These are phyloP conservation scores for Steinernema scapterisci DNA, from an alignment of 2,888 invertebrate species.

Conservation along the genomic window DNA sequence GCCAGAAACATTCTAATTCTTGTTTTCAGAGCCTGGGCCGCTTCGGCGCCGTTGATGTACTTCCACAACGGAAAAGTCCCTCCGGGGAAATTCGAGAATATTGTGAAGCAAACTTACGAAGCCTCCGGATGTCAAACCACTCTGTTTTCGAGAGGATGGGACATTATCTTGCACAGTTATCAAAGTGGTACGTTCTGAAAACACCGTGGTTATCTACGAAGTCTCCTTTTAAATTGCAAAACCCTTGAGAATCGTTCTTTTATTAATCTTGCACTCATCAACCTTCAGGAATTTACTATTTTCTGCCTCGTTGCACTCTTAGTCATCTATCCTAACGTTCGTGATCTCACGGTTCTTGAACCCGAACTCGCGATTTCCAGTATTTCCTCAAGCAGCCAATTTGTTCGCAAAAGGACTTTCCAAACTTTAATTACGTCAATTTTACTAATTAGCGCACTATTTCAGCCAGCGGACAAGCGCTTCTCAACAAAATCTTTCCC, in stretches of 20 bases:
- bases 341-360: no score
- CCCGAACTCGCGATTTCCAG: no score
- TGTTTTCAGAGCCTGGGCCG: constrained; percentile 79
- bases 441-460: not conserved
- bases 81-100: constrained; percentile 67
- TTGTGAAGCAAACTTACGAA: constrained; percentile 79
- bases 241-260: no score
- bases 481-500: constrained; percentile 47
- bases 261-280: no score
- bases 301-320: no score
- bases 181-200: constrained; percentile 70
- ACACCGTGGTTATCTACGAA: no score
- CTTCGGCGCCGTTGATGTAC: constrained; percentile 90
- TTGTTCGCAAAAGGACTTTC: no score
- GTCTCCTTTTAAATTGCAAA: no score
- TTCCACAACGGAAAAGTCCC: constrained; percentile 73
- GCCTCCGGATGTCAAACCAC: constrained; percentile 71
- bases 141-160: constrained; percentile 81
- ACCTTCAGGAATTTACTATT: no score
- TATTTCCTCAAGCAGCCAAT: no score
- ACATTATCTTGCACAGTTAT: constrained; percentile 73
- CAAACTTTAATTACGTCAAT: not conserved
- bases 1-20: no score
- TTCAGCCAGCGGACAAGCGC: constrained; percentile 36
- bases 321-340: no score